A percentile compares a stretch with the other conserved stretches of the same genome.
Conservation (phyloP, 2,888 invertebrate species). For the Fragum sueziense region DNA sequence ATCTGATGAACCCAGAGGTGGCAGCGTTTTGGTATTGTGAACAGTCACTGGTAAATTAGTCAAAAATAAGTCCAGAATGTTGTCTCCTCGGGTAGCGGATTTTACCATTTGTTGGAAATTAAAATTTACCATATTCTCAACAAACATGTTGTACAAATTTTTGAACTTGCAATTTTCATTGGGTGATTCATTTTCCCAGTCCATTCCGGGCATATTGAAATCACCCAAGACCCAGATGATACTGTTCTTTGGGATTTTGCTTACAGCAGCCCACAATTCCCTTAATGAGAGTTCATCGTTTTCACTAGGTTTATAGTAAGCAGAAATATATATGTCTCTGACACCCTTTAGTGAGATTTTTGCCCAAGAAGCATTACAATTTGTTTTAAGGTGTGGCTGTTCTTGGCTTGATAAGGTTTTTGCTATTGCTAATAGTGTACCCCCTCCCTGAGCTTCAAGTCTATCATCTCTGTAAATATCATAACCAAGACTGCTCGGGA, state of each 20-base stretch:
- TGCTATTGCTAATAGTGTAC: conserved; percentile 18
- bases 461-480: background rate
- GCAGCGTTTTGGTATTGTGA: background rate
- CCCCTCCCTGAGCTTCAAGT: conserved; percentile 11
- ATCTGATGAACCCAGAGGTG: conserved; percentile 11
- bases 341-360: background rate
- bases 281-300: conserved; percentile 12
- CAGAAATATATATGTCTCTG: background rate
- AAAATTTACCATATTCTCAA: background rate
- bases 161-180: background rate
- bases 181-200: background rate
- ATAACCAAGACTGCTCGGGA: background rate
- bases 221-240: no score
- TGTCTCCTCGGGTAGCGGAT: conserved; percentile 7
- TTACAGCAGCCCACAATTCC: conserved; percentile 10
- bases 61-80: conserved; percentile 35
- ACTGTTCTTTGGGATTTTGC: conserved; percentile 23
- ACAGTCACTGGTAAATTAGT: conserved; percentile 25
- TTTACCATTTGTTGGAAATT: background rate
- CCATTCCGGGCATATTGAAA: conserved; percentile 21
- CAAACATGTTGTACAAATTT: background rate
- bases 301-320: conserved; percentile 30
- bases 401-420: conserved; percentile 11
- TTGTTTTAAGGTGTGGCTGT: background rate
- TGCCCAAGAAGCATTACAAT: no score